A percentile compares a stretch with the other conserved stretches of the same genome.
These are phyloP conservation scores for Lipophrys pholis DNA, from an alignment of 2,113 vertebrate genomes.

Conservation along the genomic window DNA sequence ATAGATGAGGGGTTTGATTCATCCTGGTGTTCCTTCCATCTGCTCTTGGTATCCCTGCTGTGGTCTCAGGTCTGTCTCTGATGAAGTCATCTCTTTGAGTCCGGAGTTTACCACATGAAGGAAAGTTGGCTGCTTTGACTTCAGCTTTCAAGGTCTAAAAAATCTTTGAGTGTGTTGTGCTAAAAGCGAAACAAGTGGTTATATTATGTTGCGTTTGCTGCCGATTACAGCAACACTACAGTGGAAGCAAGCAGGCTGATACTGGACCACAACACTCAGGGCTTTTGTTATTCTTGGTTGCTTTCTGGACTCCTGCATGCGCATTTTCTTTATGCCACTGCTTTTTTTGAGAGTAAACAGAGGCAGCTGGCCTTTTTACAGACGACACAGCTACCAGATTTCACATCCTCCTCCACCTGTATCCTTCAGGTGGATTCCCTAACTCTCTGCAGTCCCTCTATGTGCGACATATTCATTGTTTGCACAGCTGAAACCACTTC, in stretches of 20 bases:
- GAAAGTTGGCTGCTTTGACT: constrained; percentile 43
- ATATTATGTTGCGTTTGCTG: constrained; percentile 36
- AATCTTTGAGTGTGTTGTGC: constrained; percentile 24
- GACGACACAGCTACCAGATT: background rate
- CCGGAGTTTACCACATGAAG: constrained; percentile 62
- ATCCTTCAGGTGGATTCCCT: constrained; percentile 50
- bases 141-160: constrained; percentile 26
- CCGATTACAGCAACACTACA: constrained; percentile 44
- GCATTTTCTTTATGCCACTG: constrained; percentile 23
- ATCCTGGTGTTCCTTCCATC: constrained; percentile 72
- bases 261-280: constrained; percentile 43
- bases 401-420: constrained; percentile 49
- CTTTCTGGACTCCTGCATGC: constrained; percentile 23
- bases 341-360: constrained; percentile 13
- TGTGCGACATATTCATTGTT: constrained; percentile 32
- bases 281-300: constrained; percentile 44
- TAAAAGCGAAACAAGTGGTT: constrained; percentile 56
- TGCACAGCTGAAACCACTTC: constrained; percentile 62
- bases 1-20: constrained; percentile 70
- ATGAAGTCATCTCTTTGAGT: constrained; percentile 63
- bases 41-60: constrained; percentile 53
- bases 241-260: constrained; percentile 36
- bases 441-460: constrained; percentile 17
- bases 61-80: constrained; percentile 60
- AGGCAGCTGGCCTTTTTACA: background rate